Evolutionary conservation across 2,113 vertebrate species (phyloP), one percentile per base, ranked within the genome.

Genomic region (Ailurus styani): DNA sequence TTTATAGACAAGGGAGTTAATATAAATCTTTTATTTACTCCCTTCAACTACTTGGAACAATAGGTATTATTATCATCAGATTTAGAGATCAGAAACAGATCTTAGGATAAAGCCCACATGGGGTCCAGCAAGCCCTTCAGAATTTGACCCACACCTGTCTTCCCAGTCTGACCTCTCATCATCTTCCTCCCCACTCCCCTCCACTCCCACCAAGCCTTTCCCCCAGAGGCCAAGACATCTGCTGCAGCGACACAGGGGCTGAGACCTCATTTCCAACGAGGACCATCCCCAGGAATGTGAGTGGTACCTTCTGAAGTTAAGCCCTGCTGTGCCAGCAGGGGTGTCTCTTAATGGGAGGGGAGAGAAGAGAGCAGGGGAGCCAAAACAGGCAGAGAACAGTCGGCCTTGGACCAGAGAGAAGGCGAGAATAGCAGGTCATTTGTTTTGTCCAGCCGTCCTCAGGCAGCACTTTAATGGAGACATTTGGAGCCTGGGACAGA

Each of bases 391-490:
- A 72, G 42, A 55, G 1, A 6, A n/a, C 42, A 86, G 77, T 14
- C 6, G 42, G 31, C 50, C n/a, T 12, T 34, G 34, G 68, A 14
- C 14, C 7, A 14, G 50, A 72, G 60, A 88, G 82, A 50, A 55
- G 37, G 87, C 0, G 0, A 55, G 77, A 50, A 29, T 21, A 25
- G 52, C 47, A 45, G 60, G 47, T 50, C 72, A 42, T 52, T 70
- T 82, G 62, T 54, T 95, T 84, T 50, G 37, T 91, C 31, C 31
- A 40, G 8, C 37, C 75, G 25, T 55, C 79, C 34, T 84, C 27
- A 34, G 79, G 68, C 34, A 81, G 62, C n/a, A 84, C 42, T 87
- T 95, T 81, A 73, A 87, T 84, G 91, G 92, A 91, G 70, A 68
- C 50, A 87, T 82, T 78, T 66, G 79, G 82, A 66, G 37, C 23